These are phyloP conservation scores for Galerucella nymphaeae DNA, from an alignment of 2,888 invertebrate genomes.

Conservation along the genomic window DNA sequence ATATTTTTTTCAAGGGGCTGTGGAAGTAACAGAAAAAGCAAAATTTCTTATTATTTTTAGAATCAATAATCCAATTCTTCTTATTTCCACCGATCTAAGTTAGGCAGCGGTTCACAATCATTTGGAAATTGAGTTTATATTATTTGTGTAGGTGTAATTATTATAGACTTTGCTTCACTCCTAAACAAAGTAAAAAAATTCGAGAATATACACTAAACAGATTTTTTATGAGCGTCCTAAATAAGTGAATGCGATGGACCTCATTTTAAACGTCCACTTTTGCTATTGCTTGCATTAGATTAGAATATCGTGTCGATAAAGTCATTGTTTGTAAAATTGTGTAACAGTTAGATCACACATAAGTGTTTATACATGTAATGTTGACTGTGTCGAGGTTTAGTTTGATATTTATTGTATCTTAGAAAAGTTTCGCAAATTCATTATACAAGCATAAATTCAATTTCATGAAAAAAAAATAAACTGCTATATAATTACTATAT, in stretches of 20 bases:
- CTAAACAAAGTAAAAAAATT: too few relatives aligned
- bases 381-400: not conserved
- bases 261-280: not conserved
- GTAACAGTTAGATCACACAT: not conserved
- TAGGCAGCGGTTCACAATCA: too few relatives aligned
- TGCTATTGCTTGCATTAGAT: conserved; percentile 5
- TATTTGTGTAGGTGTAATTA: too few relatives aligned
- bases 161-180: too few relatives aligned
- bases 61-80: too few relatives aligned
- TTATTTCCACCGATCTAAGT: too few relatives aligned
- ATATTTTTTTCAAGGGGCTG: too few relatives aligned
- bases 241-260: not conserved
- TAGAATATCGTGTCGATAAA: not conserved
- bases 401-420: not conserved
- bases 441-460: not conserved
- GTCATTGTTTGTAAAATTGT: not conserved
- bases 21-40: too few relatives aligned
- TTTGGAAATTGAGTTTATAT: too few relatives aligned
- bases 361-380: conserved; percentile 3
- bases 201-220: too few relatives aligned
- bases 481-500: too few relatives aligned
- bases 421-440: conserved; percentile 1
- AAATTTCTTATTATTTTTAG: too few relatives aligned
- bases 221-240: not conserved
- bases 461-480: not conserved